Evolutionary conservation across 2,888 invertebrate genomes (phyloP), one percentile per base, ranked within the genome.

Genomic region (Antheraea assamensis): DNA sequence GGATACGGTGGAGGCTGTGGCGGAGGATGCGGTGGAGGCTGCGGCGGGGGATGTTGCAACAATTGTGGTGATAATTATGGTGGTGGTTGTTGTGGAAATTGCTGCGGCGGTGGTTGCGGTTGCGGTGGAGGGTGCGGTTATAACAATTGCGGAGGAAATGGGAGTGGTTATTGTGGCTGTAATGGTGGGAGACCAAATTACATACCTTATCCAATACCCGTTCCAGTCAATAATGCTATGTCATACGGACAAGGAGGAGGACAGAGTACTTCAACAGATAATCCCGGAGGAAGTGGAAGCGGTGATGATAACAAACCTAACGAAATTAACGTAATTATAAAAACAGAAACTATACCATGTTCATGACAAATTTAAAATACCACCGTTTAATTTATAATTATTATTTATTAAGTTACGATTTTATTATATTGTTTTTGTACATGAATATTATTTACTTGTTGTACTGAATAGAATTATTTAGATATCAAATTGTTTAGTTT

Each of bases 151-250:
- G 70, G 70, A 35, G 70, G 70, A 35, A 42, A 42, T 17, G 8
- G 31, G 15, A 17, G 21, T 70, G 3, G 71, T 71, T 47, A 27
- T 68, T 74, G 66, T 19, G 31, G 31, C 21, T 68, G 21, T n/a
- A 68, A 35, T n/a, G 24, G 68, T n/a, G 64, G 70, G 27, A 68
- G 8, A 35, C 71, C 71, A 21, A 72, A 73, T 8, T 80, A 70
- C 52, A 24, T 78, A 0, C 82, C 82, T 1, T 82, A 77, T 72
- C 81, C 83, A 1, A 55, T 81, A 52, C 74, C 80, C 5, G 42
- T 73, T 7, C 78, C 80, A 21, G 30, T 58, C 0, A 75, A 49
- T 27, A 58, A 71, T 15, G 35, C 8, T 35, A n/a, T 68, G 3
- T 15, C n/a, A 68, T 68, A 21, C 13, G 68, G 68, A 35, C n/a